Evolutionary conservation across 2,797 vertebrate species (phyloP), one percentile per base, ranked within the genome.

Genomic region (Notolepis coatsorum): DNA sequence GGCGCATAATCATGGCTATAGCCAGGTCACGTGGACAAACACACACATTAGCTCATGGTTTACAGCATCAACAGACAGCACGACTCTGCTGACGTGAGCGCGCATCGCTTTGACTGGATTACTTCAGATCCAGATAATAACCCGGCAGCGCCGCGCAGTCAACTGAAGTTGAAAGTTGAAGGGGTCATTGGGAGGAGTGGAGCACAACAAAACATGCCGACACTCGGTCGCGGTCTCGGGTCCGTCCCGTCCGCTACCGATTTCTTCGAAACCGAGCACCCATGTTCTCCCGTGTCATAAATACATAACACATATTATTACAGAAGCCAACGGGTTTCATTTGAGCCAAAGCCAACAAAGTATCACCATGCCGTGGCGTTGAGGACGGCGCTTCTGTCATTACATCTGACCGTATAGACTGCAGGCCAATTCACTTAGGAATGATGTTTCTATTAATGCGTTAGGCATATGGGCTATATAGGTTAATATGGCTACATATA

Each of bases 61-160:
- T 53, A n/a, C 20, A 8, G 49, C 23, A 21, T 13, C 17, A 50
- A 50, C 57, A 65, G 39, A n/a, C 58, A 33, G 48, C 65, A 49
- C 52, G n/a, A n/a, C 33, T 46, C 15, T 21, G n/a, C 49, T 53
- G 47, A 61, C 41, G 54, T 45, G 55, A 52, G 66, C 28, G 52
- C 35, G 77, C 81, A 79, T 74, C 72, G 58, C 56, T 81, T 68
- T 82, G 83, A 84, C 80, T 66, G 80, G 86, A 89, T 89, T 87
- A 84, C 49, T 30, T 56, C 58, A 62, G 70, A 81, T 81, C 50
- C 54, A 73, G 75, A 86, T 82, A 61, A 59, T 59, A 30, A 46
- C 79, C 64, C 24, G 46, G 73, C 70, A 67, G 77, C 82, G 27
- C 39, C 82, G 27, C 39, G 47, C 63, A 66, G 55, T 46, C 55